These are phyloP conservation scores for Drosophila tanythrix DNA, from an alignment of 2,888 invertebrate species.

Conservation along the genomic window DNA sequence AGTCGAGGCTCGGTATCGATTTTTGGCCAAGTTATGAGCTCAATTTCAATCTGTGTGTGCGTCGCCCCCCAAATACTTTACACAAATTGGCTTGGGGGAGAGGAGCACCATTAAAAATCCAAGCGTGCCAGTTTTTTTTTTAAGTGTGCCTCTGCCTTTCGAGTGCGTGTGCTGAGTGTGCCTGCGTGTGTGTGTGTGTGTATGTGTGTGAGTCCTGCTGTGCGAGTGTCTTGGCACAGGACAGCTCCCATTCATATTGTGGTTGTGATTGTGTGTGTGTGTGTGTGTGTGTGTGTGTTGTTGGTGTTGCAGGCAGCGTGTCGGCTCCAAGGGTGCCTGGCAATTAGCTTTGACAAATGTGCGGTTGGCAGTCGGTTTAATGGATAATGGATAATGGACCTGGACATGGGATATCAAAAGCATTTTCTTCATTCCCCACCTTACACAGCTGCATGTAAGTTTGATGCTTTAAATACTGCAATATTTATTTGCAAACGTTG, in stretches of 20 bases:
- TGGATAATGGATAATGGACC: constrained; percentile 59
- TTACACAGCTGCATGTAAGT: not conserved
- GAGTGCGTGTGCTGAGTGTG: constrained; percentile 20
- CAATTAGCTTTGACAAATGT: constrained; percentile 74
- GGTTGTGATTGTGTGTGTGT: constrained; percentile 20
- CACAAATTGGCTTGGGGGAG: constrained; percentile 35
- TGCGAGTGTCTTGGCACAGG: constrained; percentile 13
- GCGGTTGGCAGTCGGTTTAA: constrained; percentile 70
- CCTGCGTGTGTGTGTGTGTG: constrained; percentile 3
- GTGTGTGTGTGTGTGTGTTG: constrained; percentile 17
- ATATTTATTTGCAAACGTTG: constrained; percentile 34
- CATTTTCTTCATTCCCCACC: not conserved
- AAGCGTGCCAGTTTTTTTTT: constrained; percentile 42
- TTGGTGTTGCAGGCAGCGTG: constrained; percentile 48
- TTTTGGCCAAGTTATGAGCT: constrained; percentile 44
- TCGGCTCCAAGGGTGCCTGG: constrained; percentile 70
- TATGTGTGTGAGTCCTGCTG: constrained; percentile 53
- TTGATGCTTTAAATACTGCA: constrained; percentile 33
- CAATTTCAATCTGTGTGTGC: constrained; percentile 30
- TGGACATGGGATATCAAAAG: constrained; percentile 31
- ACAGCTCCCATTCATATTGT: constrained; percentile 39
- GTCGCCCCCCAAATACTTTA: constrained; percentile 34
- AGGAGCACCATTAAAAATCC: constrained; percentile 59
- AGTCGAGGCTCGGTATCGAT: constrained; percentile 46
- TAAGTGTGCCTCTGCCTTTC: constrained; percentile 23